A percentile compares a stretch with the other conserved stretches of the same genome.
Evolutionary conservation across 2,888 invertebrate genomes (phyloP).

Genomic region (Amphipoea lucens): DNA sequence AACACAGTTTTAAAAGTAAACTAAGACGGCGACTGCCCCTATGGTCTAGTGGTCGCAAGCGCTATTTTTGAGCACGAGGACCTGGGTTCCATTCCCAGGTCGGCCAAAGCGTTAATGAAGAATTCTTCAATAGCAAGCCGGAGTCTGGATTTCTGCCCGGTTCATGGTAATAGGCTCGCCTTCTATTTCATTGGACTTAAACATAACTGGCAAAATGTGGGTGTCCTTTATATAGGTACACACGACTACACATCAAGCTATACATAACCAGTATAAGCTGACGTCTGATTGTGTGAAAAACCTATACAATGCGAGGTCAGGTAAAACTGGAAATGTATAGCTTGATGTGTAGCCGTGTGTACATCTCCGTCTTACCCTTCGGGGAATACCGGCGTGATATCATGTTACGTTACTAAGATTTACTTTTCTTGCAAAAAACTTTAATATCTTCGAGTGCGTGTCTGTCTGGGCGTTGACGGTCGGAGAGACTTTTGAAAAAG

Average conservation of each 20-base stretch:
- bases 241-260: no score
- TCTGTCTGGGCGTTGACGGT: background rate
- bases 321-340: no score
- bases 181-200: background rate
- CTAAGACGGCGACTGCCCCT: background rate
- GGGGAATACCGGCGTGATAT: background rate
- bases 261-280: no score
- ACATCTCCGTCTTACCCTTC: no score
- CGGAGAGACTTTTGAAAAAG: no score
- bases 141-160: background rate
- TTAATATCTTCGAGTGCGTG: background rate
- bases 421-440: background rate
- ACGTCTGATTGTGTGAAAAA: no score
- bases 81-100: background rate
- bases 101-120: background rate
- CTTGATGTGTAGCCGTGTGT: no score
- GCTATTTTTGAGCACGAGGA: background rate
- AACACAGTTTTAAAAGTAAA: conserved; percentile 18
- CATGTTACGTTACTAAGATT: background rate
- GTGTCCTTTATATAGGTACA: no score
- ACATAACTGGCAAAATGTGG: background rate
- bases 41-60: background rate
- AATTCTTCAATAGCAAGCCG: background rate
- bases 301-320: no score
- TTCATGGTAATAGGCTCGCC: background rate